These are phyloP conservation scores for Echeneis naucrates DNA, from an alignment of 2,797 vertebrate genomes.

Conservation along the genomic window DNA sequence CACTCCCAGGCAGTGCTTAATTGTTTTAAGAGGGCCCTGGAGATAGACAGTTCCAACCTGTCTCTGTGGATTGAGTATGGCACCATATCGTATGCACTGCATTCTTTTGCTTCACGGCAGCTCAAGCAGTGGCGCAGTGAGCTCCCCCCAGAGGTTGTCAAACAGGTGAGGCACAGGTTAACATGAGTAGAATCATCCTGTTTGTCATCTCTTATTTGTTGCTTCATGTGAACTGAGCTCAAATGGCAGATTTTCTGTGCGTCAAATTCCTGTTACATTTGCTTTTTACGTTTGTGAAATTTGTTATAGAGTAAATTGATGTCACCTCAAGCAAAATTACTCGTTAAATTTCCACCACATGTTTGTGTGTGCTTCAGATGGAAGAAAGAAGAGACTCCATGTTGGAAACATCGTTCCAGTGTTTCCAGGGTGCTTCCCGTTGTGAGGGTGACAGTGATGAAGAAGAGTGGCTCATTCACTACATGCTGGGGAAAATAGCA, in stretches of 20 bases:
- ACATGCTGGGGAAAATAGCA: conserved; percentile 98
- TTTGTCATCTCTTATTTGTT: conserved; percentile 10
- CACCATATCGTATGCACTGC: conserved; percentile 95
- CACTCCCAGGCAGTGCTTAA: conserved; percentile 93
- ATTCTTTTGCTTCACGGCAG: conserved; percentile 96
- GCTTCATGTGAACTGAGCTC: background rate
- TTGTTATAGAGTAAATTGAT: conserved; percentile 34
- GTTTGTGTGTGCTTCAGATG: conserved; percentile 85
- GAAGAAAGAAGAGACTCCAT: conserved; percentile 92
- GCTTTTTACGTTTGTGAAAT: conserved; percentile 27
- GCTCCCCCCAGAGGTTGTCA: conserved; percentile 90
- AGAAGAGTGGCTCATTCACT: conserved; percentile 99
- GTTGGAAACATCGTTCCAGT: conserved; percentile 92
- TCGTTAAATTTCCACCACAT: conserved; percentile 23
- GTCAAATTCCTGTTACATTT: conserved; percentile 35
- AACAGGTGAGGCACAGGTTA: conserved; percentile 86
- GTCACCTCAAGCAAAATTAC: conserved; percentile 28
- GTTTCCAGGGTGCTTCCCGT: conserved; percentile 91
- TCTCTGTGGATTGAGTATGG: conserved; percentile 98
- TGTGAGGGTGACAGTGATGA: conserved; percentile 96
- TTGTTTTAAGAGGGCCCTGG: conserved; percentile 94
- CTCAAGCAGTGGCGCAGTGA: conserved; percentile 94
- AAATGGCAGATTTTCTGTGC: conserved; percentile 2
- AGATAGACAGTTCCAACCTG: conserved; percentile 95
- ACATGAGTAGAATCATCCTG: background rate